These are phyloP conservation scores for Plagodis pulveraria DNA, from an alignment of 2,888 invertebrate genomes.

Conservation along the genomic window DNA sequence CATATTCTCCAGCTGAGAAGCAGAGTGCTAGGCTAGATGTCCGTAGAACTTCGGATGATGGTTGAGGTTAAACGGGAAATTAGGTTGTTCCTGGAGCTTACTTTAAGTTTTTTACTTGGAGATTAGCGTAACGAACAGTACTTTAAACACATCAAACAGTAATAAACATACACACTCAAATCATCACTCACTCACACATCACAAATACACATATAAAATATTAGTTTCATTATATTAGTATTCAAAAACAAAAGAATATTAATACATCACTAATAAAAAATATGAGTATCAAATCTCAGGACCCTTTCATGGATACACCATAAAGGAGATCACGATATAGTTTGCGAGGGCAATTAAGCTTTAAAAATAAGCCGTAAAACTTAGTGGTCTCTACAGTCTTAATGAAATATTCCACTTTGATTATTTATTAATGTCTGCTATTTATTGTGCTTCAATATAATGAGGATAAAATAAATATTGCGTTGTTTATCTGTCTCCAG, in stretches of 20 bases:
- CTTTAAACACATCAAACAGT: too few relatives aligned
- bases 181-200: too few relatives aligned
- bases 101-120: too few relatives aligned
- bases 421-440: conserved; percentile 72
- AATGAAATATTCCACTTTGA: conserved; percentile 77
- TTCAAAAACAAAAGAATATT: conserved; percentile 7
- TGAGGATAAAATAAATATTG: conserved; percentile 62
- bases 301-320: conserved; percentile 60
- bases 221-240: too few relatives aligned
- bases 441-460: conserved; percentile 68
- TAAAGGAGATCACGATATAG: conserved; percentile 77
- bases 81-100: too few relatives aligned
- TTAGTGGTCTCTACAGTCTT: conserved; percentile 71
- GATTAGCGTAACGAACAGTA: too few relatives aligned
- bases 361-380: conserved; percentile 75
- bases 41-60: too few relatives aligned
- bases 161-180: too few relatives aligned
- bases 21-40: too few relatives aligned
- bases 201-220: too few relatives aligned
- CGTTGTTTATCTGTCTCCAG: conserved; percentile 39
- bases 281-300: conserved; percentile 51
- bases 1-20: too few relatives aligned
- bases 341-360: conserved; percentile 81
- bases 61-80: too few relatives aligned
- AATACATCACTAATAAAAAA: conserved; percentile 19